These are phyloP conservation scores for Ophioninae sp. DNA, from an alignment of 2,888 invertebrate species.

Conservation along the genomic window DNA sequence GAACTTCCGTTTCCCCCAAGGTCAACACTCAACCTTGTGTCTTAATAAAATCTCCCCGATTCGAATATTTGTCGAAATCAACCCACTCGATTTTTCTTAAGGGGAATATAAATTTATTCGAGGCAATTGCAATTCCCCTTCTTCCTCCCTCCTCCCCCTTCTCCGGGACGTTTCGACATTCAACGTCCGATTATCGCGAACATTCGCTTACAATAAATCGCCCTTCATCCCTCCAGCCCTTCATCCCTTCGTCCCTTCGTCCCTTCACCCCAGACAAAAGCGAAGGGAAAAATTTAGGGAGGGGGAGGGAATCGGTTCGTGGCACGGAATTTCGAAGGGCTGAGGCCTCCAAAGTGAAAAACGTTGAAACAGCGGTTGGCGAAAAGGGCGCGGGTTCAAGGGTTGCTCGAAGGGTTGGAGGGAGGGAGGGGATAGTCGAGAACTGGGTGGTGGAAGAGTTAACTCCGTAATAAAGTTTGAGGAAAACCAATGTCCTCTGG, in stretches of 20 bases:
- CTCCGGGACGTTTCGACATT: no score
- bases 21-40: no score
- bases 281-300: no score
- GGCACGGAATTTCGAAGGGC: background rate
- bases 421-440: conserved; percentile 5
- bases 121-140: no score
- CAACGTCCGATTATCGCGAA: background rate
- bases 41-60: no score
- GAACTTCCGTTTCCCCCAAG: no score
- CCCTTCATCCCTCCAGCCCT: background rate
- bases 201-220: conserved; percentile 1
- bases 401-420: conserved; percentile 51
- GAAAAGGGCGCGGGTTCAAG: conserved; percentile 30
- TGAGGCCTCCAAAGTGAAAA: conserved; percentile 32
- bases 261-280: no score
- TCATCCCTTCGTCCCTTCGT: no score
- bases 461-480: conserved; percentile 62
- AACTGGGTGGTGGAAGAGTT: conserved; percentile 39
- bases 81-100: no score
- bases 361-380: conserved; percentile 48
- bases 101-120: no score
- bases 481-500: conserved; percentile 60
- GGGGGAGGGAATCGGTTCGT: background rate
- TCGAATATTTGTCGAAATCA: no score
- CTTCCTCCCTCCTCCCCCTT: no score